Percentiles rank a stretch among this genome's conserved stretches.
These are phyloP conservation scores for Leguminivora glycinivorella DNA, from an alignment of 1,140 invertebrate genomes.

Conservation along the genomic window DNA sequence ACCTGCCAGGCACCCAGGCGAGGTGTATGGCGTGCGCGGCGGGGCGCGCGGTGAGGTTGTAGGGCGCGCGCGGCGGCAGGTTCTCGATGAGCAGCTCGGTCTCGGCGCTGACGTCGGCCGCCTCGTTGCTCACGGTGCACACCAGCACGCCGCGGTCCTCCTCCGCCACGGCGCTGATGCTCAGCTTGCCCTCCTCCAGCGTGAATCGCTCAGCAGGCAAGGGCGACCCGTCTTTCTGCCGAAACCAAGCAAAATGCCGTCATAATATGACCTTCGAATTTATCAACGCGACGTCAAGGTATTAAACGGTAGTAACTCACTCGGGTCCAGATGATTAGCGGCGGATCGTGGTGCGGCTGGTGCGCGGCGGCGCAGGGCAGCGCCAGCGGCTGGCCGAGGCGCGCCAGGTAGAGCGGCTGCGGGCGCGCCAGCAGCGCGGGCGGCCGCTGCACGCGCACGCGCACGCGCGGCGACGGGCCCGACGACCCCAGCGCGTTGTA, in stretches of 20 bases:
- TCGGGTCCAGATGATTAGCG: conserved; percentile 91
- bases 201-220: conserved; percentile 85
- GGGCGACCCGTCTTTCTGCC: conserved; percentile 87
- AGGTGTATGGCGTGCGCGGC: conserved; percentile 88
- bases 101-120: conserved; percentile 92
- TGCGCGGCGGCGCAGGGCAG: conserved; percentile 91
- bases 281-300: too few relatives aligned
- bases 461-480: conserved; percentile 90
- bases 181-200: conserved; percentile 91
- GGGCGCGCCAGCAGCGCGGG: conserved; percentile 88
- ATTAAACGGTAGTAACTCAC: too few relatives aligned
- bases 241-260: too few relatives aligned
- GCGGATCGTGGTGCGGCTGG: conserved; percentile 86
- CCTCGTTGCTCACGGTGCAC: conserved; percentile 94
- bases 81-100: conserved; percentile 94
- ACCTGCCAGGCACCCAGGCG: conserved; percentile 87
- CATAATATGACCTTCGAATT: too few relatives aligned
- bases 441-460: conserved; percentile 93
- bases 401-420: conserved; percentile 89
- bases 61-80: conserved; percentile 92
- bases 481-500: conserved; percentile 93
- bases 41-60: conserved; percentile 91
- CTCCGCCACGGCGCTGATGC: conserved; percentile 89
- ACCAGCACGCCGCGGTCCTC: conserved; percentile 94
- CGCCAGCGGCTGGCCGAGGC: conserved; percentile 88